Percentiles rank a stretch among this genome's conserved stretches.
Conservation (phyloP, 2,113 vertebrate genomes). For the Trogon melanurus region DNA sequence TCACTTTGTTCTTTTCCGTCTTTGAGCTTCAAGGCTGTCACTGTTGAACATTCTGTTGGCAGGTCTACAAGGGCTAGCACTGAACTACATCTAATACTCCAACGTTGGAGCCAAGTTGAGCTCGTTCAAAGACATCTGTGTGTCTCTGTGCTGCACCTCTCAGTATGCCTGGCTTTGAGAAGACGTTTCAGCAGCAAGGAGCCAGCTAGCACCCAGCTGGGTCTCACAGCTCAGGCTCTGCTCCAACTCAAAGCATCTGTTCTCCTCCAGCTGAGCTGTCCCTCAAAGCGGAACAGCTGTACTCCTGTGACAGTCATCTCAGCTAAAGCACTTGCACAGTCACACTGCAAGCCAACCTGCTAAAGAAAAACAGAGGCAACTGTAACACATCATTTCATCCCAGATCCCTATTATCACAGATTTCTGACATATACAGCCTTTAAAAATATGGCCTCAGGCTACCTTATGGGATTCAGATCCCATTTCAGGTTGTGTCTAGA, state of each 20-base stretch:
- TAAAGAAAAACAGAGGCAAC: background rate
- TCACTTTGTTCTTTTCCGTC: background rate
- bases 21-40: background rate
- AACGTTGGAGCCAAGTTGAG: background rate
- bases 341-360: background rate
- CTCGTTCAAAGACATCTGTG: background rate
- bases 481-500: background rate
- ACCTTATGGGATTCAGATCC: background rate
- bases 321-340: background rate
- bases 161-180: background rate
- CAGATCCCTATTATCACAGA: background rate
- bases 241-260: constrained; percentile 15
- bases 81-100: background rate
- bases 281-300: background rate
- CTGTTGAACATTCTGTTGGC: background rate
- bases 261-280: background rate
- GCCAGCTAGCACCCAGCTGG: background rate
- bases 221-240: background rate
- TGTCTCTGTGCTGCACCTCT: background rate
- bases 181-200: background rate
- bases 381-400: background rate
- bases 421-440: background rate
- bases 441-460: background rate
- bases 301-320: background rate
- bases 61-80: background rate